These are phyloP conservation scores for Orchesellides sinensis DNA, from an alignment of 2,888 invertebrate species.

Conservation along the genomic window DNA sequence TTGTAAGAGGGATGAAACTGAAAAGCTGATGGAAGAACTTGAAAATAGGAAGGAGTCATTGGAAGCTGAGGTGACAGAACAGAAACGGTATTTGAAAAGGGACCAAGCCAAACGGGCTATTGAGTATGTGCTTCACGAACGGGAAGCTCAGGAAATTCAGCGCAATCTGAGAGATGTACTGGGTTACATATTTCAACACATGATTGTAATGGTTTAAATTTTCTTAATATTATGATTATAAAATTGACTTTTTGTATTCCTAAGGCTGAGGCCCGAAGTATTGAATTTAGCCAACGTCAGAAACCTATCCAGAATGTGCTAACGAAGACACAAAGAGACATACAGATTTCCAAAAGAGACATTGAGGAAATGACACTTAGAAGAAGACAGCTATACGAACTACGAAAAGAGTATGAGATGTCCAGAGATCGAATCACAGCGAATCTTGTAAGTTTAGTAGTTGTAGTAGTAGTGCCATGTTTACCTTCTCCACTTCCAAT, in stretches of 20 bases:
- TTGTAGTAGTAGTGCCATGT: too few relatives aligned
- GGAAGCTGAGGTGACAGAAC: conserved; percentile 36
- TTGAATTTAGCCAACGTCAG: not conserved
- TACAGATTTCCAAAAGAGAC: conserved; percentile 23
- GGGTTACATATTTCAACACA: not conserved
- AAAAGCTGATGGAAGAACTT: conserved; percentile 13
- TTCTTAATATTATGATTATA: too few relatives aligned
- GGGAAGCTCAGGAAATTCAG: conserved; percentile 39
- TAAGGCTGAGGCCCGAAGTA: conserved; percentile 19
- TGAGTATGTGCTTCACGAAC: conserved; percentile 52
- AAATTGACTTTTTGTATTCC: conserved; percentile 5
- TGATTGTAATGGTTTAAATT: not conserved
- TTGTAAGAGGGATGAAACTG: conserved; percentile 24
- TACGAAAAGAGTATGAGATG: conserved; percentile 24
- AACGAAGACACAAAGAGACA: not conserved
- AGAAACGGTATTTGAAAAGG: conserved; percentile 41
- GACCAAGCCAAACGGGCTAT: conserved; percentile 55
- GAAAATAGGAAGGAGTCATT: conserved; percentile 32
- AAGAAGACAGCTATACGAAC: conserved; percentile 11
- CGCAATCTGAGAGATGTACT: conserved; percentile 1
- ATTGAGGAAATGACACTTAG: conserved; percentile 1
- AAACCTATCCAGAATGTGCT: conserved; percentile 15
- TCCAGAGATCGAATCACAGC: not conserved
- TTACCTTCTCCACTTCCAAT: too few relatives aligned
- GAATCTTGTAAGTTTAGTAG: conserved; percentile 2